phyloP scores from a whole-genome alignment of 37 sponge, comb jelly and placozoan species.

The Amphimedon queenslandica region DNA sequence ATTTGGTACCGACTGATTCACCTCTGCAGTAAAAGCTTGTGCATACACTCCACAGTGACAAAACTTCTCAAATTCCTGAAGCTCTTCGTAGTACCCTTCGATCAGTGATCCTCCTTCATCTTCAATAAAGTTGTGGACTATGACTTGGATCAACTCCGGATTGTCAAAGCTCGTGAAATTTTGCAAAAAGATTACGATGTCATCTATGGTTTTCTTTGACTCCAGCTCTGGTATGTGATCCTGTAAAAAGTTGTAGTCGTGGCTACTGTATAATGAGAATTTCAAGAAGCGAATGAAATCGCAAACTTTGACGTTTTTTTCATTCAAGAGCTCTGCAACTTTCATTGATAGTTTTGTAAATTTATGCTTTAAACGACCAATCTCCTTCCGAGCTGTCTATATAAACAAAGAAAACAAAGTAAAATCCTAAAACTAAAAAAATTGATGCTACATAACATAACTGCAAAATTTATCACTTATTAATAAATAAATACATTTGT shows the following conservation, averaged over 20 bases:
- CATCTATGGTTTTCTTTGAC: not conserved
- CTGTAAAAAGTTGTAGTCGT: not conserved
- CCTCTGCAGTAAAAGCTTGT: not conserved
- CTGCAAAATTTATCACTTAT: too few species aligned
- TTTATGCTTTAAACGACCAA: too few species aligned
- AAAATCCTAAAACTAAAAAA: too few species aligned
- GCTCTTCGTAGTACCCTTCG: not conserved
- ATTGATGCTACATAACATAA: too few species aligned
- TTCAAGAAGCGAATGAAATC: too few species aligned
- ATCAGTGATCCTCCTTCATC: not conserved
- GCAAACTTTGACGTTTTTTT: too few species aligned
- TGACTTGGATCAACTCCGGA: not conserved
- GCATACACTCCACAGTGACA: not conserved
- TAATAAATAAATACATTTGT: too few species aligned
- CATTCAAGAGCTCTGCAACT: too few species aligned
- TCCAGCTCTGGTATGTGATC: not conserved
- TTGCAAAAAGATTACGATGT: not conserved
- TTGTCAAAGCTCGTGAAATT: not conserved
- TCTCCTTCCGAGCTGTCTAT: too few species aligned
- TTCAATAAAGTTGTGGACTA: not conserved
- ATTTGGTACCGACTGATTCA: not conserved
- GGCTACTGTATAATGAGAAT: not conserved
- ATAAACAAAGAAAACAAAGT: too few species aligned
- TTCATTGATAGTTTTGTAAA: too few species aligned
- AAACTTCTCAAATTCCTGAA: not conserved